Evolutionary conservation across 2,113 vertebrate genomes (phyloP), one percentile per base, ranked within the genome.

Genomic region (Sula dactylatra): DNA sequence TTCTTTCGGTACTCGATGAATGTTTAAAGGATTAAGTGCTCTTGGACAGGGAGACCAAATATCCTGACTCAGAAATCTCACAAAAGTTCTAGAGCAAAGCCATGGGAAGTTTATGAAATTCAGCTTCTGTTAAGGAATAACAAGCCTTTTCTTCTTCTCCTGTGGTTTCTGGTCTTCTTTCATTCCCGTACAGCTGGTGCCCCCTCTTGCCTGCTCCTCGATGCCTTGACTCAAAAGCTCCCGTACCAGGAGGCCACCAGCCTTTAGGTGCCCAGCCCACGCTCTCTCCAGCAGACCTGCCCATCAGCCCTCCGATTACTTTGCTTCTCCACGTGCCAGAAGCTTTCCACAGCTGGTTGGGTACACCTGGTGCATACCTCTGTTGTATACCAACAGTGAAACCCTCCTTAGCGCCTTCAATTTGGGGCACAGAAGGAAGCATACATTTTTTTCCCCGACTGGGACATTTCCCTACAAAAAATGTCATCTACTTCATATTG

Each of bases 41-140:
- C 44, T 70, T 64, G 69, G 32, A 32, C 29, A 74, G 13, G 44
- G 55, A 76, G 45, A 31, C 15, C 45, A 38, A 66, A 58, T 62
- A 26, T 8, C 24, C 55, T 26, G 29, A 16, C 16, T 61, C 34
- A 7, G 40, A 79, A 70, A 40, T 27, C 59, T 78, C 36, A 1
- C 0, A 8, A 2, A 29, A 59, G 31, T 36, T 62, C 87, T 83
- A 26, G 25, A 69, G 22, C 26, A 73, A 62, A 67, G 40, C n/a
- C 16, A 4, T 0, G 2, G 59, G 14, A 26, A 7, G 2, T 45
- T 64, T 12, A 13, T 73, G 24, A 15, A 61, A 52, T 86, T n/a
- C 47, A 70, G 0, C 15, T 86, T 90, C 56, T 58, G 2, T 6
- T 19, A 50, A 31, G 34, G 58, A 86, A 17, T 11, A 86, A 47